These are phyloP conservation scores for Rhagoletis zephyria DNA, from an alignment of 1,140 invertebrate genomes.

Conservation along the genomic window DNA sequence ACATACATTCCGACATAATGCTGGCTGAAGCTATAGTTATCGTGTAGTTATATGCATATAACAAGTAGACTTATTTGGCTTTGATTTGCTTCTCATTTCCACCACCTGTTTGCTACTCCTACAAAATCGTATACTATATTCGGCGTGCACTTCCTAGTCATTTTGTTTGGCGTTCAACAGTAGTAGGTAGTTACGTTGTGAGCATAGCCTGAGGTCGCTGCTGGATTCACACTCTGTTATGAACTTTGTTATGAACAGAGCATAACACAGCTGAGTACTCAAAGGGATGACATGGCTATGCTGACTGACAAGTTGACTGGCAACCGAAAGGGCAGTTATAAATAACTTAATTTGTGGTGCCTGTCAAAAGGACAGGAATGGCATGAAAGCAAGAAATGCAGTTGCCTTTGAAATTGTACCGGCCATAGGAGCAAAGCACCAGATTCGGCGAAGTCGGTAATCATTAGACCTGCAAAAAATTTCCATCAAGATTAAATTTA, in stretches of 20 bases:
- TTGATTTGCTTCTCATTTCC: no score
- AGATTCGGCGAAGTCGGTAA: no score
- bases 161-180: background rate
- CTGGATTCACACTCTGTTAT: background rate
- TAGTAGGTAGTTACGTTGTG: slow-evolving; percentile 10
- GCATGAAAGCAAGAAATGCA: background rate
- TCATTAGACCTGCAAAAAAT: background rate
- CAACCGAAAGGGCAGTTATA: slow-evolving; percentile 23
- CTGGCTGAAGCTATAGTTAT: no score
- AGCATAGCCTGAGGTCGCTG: background rate
- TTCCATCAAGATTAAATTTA: no score
- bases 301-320: slow-evolving; percentile 12
- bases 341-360: background rate
- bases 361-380: background rate
- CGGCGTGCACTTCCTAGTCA: background rate
- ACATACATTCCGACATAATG: no score
- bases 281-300: background rate
- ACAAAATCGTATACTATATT: background rate
- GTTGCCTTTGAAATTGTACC: no score
- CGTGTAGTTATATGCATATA: no score
- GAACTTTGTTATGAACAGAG: background rate
- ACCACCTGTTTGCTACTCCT: no score
- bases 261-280: background rate
- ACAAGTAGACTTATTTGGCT: no score
- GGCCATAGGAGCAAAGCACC: no score